phyloP scores from a whole-genome alignment of 2,113 vertebrate genomes.

The Poecile atricapillus region DNA sequence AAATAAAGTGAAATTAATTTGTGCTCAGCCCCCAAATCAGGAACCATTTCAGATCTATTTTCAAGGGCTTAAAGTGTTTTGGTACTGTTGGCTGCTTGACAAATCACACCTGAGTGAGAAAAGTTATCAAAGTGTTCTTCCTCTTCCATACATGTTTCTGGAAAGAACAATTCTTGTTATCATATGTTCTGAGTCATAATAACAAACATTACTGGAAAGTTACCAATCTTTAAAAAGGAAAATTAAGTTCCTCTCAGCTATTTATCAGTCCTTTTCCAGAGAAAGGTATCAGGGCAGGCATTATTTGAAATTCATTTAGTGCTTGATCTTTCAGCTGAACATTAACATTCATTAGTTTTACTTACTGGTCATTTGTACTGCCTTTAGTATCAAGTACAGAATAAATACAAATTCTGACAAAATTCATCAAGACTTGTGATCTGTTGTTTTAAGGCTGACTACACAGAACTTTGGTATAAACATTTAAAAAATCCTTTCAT shows the following conservation, averaged over 20 bases:
- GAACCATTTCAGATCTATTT: not conserved
- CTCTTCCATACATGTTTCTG: not conserved
- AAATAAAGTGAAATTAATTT: not conserved
- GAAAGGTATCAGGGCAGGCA: constrained; percentile 50
- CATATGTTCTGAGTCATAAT: not conserved
- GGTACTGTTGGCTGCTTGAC: not conserved
- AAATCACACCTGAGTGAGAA: not conserved
- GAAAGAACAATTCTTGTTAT: not conserved
- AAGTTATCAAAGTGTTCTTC: not conserved
- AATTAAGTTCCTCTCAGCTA: constrained; percentile 40
- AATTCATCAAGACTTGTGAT: constrained; percentile 77
- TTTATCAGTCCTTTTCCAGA: constrained; percentile 59
- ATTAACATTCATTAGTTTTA: constrained; percentile 74
- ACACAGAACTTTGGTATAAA: constrained; percentile 5
- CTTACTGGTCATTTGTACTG: constrained; percentile 77
- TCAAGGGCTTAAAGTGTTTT: not conserved
- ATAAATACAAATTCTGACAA: constrained; percentile 84
- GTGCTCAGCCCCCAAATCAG: not conserved
- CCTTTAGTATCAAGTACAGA: constrained; percentile 80
- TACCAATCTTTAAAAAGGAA: not conserved
- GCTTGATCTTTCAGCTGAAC: constrained; percentile 75
- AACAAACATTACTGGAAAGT: not conserved
- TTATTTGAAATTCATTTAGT: constrained; percentile 72
- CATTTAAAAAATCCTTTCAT: constrained; percentile 14
- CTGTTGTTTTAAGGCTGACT: constrained; percentile 72